phyloP scores from a whole-genome alignment of 2,797 vertebrate species.

The Tapirus indicus region DNA sequence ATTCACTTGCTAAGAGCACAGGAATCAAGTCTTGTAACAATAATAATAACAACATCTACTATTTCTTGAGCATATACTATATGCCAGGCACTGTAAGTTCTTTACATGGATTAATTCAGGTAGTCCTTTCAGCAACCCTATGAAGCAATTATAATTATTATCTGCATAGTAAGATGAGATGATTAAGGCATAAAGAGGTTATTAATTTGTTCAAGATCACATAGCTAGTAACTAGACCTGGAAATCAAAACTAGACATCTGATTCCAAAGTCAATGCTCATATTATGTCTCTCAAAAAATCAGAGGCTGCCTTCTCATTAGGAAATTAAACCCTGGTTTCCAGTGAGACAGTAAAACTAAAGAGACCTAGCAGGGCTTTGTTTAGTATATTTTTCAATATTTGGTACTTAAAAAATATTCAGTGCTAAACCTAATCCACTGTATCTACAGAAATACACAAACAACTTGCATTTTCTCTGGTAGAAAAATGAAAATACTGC shows the following conservation, averaged over 20 bases:
- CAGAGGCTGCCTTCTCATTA: background rate
- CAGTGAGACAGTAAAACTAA: background rate
- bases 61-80: background rate
- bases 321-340: background rate
- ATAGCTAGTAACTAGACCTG: background rate
- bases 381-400: background rate
- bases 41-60: background rate
- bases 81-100: background rate
- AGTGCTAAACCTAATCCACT: background rate
- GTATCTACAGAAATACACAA: background rate
- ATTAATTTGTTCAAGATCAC: background rate
- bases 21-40: background rate
- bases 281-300: background rate
- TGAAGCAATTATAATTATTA: constrained; percentile 18
- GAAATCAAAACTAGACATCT: background rate
- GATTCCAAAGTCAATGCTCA: background rate
- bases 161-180: constrained; percentile 47
- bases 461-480: background rate
- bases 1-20: background rate
- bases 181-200: background rate
- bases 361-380: background rate
- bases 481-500: background rate
- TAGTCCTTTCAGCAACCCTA: background rate
- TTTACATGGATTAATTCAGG: constrained; percentile 38
- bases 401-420: constrained; percentile 10